Evolutionary conservation across 2,797 vertebrate species (phyloP).

Genomic region (Synanceia verrucosa): DNA sequence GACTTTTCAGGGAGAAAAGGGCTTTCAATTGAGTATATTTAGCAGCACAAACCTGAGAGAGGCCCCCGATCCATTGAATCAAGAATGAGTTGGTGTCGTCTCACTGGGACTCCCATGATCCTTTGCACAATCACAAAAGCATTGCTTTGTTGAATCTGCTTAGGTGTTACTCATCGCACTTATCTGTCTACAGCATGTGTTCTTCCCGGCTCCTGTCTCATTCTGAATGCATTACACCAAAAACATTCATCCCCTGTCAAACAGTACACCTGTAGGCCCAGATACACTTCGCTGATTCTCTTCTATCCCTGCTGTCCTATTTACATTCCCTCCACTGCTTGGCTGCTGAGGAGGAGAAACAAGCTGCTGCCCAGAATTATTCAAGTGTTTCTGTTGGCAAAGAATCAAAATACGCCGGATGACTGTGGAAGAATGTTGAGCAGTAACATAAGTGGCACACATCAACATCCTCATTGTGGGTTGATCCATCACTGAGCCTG

Average conservation of each 20-base stretch:
- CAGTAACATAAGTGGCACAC: neutral
- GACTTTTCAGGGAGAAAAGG: neutral
- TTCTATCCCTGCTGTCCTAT: conserved; percentile 22
- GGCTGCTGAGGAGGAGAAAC: conserved; percentile 6
- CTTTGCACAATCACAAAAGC: conserved; percentile 15
- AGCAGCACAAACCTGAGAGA: conserved; percentile 4
- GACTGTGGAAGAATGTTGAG: neutral
- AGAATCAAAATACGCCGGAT: neutral
- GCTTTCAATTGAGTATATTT: conserved; percentile 8
- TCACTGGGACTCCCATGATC: conserved; percentile 1
- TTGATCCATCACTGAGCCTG: neutral
- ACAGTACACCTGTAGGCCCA: conserved; percentile 45
- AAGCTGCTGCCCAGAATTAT: neutral
- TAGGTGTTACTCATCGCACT: conserved; percentile 40
- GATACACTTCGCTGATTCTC: conserved; percentile 41
- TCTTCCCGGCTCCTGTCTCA: conserved; percentile 22
- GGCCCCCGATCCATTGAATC: neutral
- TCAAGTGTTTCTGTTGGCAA: conserved; percentile 2
- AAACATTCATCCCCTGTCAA: conserved; percentile 53
- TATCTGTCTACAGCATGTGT: conserved; percentile 48
- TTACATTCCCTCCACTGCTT: conserved; percentile 25
- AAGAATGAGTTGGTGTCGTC: neutral
- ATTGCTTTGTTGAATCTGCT: conserved; percentile 45
- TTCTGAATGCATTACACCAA: conserved; percentile 45
- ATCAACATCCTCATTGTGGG: neutral